Evolutionary conservation across 1,140 invertebrate species (phyloP).

Genomic region (Drosophila bipectinata): DNA sequence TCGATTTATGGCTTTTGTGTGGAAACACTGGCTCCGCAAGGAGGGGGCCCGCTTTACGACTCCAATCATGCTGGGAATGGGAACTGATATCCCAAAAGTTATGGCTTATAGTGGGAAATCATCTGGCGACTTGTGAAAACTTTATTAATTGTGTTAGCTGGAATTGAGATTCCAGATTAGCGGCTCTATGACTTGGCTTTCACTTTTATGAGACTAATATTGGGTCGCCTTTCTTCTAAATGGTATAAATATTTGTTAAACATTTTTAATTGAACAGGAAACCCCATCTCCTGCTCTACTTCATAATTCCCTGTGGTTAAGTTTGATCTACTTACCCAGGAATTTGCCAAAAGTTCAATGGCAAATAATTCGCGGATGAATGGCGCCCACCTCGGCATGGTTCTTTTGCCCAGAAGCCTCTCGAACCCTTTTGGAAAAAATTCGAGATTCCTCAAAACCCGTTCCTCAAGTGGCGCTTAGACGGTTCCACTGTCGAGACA

Average conservation of each 20-base stretch:
- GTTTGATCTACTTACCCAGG: slow-evolving; percentile 50
- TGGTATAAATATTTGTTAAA: not conserved
- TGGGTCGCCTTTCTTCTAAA: not conserved
- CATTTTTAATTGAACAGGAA: slow-evolving; percentile 18
- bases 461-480: slow-evolving; percentile 78
- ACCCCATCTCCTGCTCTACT: not conserved
- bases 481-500: slow-evolving; percentile 31
- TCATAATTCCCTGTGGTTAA: slow-evolving; percentile 3
- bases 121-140: slow-evolving; percentile 34
- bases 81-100: slow-evolving; percentile 33
- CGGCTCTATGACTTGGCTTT: not conserved
- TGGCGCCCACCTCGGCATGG: slow-evolving; percentile 55
- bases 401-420: not conserved
- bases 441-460: slow-evolving; percentile 45
- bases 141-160: slow-evolving; percentile 48
- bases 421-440: slow-evolving; percentile 4
- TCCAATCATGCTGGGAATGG: slow-evolving; percentile 29
- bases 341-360: slow-evolving; percentile 65
- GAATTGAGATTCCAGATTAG: slow-evolving; percentile 22
- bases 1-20: slow-evolving; percentile 70
- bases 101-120: slow-evolving; percentile 20
- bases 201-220: not conserved
- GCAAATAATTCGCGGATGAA: slow-evolving; percentile 58
- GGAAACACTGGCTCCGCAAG: slow-evolving; percentile 39
- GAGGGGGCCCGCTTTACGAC: slow-evolving; percentile 23